Evolutionary conservation across 2,113 vertebrate genomes (phyloP).

Genomic region (Cisticola juncidis): DNA sequence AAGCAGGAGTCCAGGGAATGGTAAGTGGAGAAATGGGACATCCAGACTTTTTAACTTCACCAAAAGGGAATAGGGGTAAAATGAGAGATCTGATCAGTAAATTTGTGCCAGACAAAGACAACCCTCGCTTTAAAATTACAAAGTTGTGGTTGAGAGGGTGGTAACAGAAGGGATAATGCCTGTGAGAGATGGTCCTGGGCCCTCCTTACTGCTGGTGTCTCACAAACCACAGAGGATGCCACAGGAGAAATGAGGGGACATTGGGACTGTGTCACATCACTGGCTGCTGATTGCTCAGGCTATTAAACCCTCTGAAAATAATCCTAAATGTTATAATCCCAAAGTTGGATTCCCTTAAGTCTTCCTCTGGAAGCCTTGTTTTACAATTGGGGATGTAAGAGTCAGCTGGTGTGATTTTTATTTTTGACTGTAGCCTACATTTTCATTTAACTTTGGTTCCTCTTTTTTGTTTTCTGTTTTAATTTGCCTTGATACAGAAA

Average conservation of each 20-base stretch:
- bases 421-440: background rate
- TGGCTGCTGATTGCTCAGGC: background rate
- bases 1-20: background rate
- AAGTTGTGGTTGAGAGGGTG: background rate
- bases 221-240: background rate
- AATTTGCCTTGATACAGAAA: background rate
- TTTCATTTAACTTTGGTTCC: background rate
- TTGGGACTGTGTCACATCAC: no score
- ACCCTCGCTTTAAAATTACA: background rate
- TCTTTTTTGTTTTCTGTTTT: background rate
- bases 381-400: background rate
- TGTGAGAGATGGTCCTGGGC: background rate
- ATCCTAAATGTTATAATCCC: background rate
- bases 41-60: background rate
- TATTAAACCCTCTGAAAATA: background rate
- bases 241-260: background rate
- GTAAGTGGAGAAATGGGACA: background rate
- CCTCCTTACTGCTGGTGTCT: background rate
- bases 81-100: background rate
- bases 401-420: background rate
- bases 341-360: background rate
- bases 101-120: background rate
- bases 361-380: background rate
- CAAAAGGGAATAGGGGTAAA: background rate
- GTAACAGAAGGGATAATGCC: no score